phyloP scores from a whole-genome alignment of 1,140 invertebrate species.

The Drosophila pachea region DNA sequence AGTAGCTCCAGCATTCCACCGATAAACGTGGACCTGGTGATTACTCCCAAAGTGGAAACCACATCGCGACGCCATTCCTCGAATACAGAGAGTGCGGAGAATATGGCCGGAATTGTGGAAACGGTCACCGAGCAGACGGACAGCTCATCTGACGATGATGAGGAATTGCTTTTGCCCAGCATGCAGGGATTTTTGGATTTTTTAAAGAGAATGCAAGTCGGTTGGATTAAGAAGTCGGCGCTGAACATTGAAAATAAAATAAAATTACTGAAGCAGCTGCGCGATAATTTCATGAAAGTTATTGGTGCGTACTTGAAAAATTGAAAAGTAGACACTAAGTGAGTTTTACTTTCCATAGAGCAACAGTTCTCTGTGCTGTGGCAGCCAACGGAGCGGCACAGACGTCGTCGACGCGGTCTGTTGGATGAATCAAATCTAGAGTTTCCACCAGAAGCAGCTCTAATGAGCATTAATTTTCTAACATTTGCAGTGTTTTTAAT shows the following conservation, averaged over 20 bases:
- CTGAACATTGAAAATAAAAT: conserved; percentile 81
- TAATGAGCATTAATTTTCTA: conserved; percentile 89
- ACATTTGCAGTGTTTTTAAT: conserved; percentile 91
- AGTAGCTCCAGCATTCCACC: conserved; percentile 23
- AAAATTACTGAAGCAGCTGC: conserved; percentile 80
- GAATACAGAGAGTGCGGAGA: conserved; percentile 28
- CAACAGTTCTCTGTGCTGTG: conserved; percentile 64
- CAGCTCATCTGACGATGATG: conserved; percentile 4
- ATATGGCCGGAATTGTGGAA: conserved; percentile 14
- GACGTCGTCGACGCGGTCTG: conserved; percentile 58
- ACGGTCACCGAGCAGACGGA: conserved; percentile 31
- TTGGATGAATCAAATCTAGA: conserved; percentile 81
- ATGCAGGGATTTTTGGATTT: conserved; percentile 79
- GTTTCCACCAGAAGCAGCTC: conserved; percentile 88
- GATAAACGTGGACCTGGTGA: conserved; percentile 20
- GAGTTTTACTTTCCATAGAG: conserved; percentile 37
- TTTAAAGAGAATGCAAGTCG: conserved; percentile 80
- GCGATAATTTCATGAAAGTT: conserved; percentile 80
- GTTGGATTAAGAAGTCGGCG: conserved; percentile 80
- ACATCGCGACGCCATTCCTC: conserved; percentile 54
- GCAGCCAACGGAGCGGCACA: conserved; percentile 59
- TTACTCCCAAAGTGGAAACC: conserved; percentile 60
- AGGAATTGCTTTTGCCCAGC: conserved; percentile 49
- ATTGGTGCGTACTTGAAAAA: conserved; percentile 80
- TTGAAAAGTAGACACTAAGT: not conserved